These are phyloP conservation scores for Platyscapa corneri DNA, from an alignment of 1,140 invertebrate species.

Conservation along the genomic window DNA sequence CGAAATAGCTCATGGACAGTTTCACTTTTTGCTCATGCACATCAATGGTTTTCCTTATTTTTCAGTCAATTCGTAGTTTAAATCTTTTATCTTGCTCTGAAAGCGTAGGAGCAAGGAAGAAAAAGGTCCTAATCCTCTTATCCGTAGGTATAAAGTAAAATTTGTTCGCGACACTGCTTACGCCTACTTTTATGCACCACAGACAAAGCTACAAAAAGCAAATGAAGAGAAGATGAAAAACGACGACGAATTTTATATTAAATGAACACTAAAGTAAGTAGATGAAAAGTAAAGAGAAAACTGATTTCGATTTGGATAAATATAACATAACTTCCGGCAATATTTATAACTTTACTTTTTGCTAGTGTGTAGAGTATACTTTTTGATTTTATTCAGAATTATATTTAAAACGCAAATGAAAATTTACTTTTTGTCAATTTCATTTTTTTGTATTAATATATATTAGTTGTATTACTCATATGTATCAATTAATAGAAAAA, in stretches of 20 bases:
- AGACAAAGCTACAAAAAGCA: constrained; percentile 13
- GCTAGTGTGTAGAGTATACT: neutral
- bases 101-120: constrained; percentile 36
- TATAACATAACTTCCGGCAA: constrained; percentile 29
- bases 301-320: constrained; percentile 34
- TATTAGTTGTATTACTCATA: too few relatives aligned
- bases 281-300: constrained; percentile 14
- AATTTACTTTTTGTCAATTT: neutral
- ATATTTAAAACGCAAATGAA: neutral
- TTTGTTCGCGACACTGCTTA: constrained; percentile 55
- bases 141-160: constrained; percentile 71
- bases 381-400: neutral
- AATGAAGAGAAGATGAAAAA: constrained; percentile 13
- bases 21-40: neutral
- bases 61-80: constrained; percentile 21
- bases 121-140: constrained; percentile 70
- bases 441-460: neutral
- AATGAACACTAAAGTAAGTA: constrained; percentile 27
- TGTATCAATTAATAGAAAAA: too few relatives aligned
- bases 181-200: constrained; percentile 64
- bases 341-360: neutral
- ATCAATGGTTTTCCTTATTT: constrained; percentile 31
- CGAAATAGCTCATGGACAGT: constrained; percentile 19
- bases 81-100: neutral
- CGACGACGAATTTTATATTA: neutral